A percentile compares a stretch with the other conserved stretches of the same genome.
Conservation (phyloP, 2,113 vertebrate species). For the Balaeniceps rex region DNA sequence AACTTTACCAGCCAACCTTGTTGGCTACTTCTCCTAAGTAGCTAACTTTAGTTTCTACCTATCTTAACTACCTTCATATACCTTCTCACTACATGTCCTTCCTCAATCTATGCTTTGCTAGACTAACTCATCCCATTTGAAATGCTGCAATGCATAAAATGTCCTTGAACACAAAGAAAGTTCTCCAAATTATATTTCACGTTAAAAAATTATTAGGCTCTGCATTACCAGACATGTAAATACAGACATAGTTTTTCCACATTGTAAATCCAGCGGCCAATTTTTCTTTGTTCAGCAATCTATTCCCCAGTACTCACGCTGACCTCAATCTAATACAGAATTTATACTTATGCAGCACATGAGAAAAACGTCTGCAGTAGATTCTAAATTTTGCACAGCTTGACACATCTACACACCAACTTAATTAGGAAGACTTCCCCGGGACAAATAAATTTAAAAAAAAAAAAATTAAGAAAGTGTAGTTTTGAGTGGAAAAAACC, state of each 20-base stretch:
- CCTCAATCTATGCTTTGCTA: not conserved
- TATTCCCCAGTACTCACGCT: not conserved
- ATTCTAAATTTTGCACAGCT: not conserved
- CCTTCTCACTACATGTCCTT: not conserved
- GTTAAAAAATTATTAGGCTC: not conserved
- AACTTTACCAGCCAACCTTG: not conserved
- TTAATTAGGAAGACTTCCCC: not conserved
- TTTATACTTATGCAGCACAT: not conserved
- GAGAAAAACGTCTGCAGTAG: not conserved
- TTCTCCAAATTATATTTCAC: not conserved
- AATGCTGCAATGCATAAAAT: not conserved
- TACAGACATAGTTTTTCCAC: not conserved
- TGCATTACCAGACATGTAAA: not conserved
- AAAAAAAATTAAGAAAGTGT: not conserved
- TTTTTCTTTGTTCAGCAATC: not conserved
- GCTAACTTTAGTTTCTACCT: not conserved
- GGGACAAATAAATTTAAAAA: not conserved
- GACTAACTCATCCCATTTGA: not conserved
- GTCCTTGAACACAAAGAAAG: not conserved
- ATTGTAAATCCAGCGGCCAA: not conserved
- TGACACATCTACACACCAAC: not conserved
- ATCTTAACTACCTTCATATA: not conserved
- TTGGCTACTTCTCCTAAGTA: too few species aligned
- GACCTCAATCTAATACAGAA: not conserved
- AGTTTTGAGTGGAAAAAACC: not conserved